A percentile compares a stretch with the other conserved stretches of the same genome.
phyloP scores from a whole-genome alignment of 1,140 invertebrate species.

The Lanistes nyassanus region DNA sequence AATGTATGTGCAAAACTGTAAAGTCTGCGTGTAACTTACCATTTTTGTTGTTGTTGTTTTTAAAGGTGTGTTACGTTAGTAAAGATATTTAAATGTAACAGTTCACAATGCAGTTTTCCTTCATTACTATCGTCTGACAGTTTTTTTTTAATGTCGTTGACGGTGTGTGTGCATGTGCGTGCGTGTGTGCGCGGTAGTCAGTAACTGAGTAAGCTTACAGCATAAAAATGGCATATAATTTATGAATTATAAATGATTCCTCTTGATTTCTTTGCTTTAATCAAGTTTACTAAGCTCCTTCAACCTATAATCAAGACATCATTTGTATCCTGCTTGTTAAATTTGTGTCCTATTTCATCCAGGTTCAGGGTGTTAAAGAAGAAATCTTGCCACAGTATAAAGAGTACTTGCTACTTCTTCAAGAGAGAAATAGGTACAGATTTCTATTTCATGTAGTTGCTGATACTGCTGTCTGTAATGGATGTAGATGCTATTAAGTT shows the following conservation, averaged over 20 bases:
- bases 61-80: no score
- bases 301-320: not conserved
- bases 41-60: no score
- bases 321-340: not conserved
- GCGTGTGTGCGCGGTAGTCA: not conserved
- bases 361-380: constrained; percentile 49
- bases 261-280: not conserved
- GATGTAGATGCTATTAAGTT: no score
- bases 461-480: no score
- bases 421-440: constrained; percentile 64
- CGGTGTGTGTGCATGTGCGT: constrained; percentile 9
- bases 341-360: not conserved
- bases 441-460: not conserved
- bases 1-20: no score
- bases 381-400: constrained; percentile 61
- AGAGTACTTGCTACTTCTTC: constrained; percentile 59
- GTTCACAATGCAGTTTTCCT: no score
- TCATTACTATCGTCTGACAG: not conserved
- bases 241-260: not conserved
- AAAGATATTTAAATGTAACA: no score
- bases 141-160: not conserved
- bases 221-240: not conserved
- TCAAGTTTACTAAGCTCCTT: not conserved
- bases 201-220: not conserved
- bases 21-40: no score